A percentile compares a stretch with the other conserved stretches of the same genome.
Evolutionary conservation across 2,113 vertebrate species (phyloP).

Genomic region (Nansenia antarctica): DNA sequence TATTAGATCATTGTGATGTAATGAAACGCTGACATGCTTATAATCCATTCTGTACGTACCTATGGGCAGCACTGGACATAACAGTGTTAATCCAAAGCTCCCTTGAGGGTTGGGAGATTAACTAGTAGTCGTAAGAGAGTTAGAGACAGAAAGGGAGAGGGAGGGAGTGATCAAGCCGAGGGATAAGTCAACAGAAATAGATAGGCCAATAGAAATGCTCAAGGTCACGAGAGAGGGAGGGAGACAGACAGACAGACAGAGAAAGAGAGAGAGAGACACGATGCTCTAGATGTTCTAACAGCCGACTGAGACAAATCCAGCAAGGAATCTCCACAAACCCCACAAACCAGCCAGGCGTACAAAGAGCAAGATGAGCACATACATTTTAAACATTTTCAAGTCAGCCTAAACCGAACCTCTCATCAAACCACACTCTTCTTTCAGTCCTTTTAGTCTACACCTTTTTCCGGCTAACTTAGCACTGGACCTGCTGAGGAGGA

Average conservation of each 20-base stretch:
- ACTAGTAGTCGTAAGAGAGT: slow-evolving; percentile 21
- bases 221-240: slow-evolving; percentile 25
- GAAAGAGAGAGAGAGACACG: slow-evolving; percentile 1
- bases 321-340: neutral
- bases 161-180: slow-evolving; percentile 13
- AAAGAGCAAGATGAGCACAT: neutral
- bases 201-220: slow-evolving; percentile 50
- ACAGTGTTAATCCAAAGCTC: neutral
- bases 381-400: neutral
- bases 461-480: slow-evolving; percentile 20
- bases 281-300: too few relatives aligned
- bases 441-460: slow-evolving; percentile 15
- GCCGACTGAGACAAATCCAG: neutral
- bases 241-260: slow-evolving; percentile 2
- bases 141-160: slow-evolving; percentile 12
- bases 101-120: slow-evolving; percentile 53
- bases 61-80: neutral
- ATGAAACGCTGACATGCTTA: slow-evolving; percentile 31
- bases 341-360: neutral
- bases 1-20: too few relatives aligned
- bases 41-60: slow-evolving; percentile 40
- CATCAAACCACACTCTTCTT: neutral
- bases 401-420: neutral
- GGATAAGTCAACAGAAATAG: slow-evolving; percentile 68
- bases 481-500: slow-evolving; percentile 66